Conservation (phyloP, 2,113 vertebrate genomes). For the Silurus glanis region DNA sequence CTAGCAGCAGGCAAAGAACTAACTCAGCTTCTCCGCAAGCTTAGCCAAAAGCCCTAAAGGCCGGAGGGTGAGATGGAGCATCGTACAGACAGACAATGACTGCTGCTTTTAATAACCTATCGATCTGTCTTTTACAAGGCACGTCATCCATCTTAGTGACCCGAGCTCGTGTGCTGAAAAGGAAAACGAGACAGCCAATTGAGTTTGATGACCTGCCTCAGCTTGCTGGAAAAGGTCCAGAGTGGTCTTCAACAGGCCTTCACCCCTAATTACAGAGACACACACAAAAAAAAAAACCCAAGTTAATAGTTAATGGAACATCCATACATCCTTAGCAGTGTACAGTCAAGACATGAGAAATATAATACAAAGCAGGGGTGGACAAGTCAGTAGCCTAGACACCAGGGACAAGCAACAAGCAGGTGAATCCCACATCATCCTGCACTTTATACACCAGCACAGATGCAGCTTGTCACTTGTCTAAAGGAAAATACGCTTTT, state of each 20-base stretch:
- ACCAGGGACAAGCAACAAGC: background rate
- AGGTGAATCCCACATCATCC: background rate
- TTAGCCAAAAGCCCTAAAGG: background rate
- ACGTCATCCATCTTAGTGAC: conserved; percentile 48
- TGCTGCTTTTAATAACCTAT: conserved; percentile 52
- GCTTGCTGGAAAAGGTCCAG: conserved; percentile 93
- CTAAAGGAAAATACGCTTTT: too few species aligned
- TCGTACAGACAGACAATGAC: conserved; percentile 41
- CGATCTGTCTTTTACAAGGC: conserved; percentile 41
- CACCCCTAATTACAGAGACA: conserved; percentile 77
- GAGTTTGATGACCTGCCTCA: conserved; percentile 75
- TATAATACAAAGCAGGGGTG: background rate
- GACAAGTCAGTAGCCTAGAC: conserved; percentile 1
- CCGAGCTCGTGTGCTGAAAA: conserved; percentile 31
- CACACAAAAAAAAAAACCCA: conserved; percentile 55
- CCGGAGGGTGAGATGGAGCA: background rate
- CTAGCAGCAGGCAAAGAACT: conserved; percentile 1
- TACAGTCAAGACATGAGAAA: background rate
- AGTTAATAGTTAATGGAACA: background rate
- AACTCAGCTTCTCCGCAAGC: conserved; percentile 15
- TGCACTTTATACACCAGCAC: background rate
- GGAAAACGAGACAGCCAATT: conserved; percentile 4
- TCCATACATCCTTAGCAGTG: background rate
- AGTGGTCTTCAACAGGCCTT: conserved; percentile 93
- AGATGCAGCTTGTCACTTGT: background rate